Evolutionary conservation across 2,113 vertebrate genomes (phyloP).

Genomic region (Pimephales promelas): DNA sequence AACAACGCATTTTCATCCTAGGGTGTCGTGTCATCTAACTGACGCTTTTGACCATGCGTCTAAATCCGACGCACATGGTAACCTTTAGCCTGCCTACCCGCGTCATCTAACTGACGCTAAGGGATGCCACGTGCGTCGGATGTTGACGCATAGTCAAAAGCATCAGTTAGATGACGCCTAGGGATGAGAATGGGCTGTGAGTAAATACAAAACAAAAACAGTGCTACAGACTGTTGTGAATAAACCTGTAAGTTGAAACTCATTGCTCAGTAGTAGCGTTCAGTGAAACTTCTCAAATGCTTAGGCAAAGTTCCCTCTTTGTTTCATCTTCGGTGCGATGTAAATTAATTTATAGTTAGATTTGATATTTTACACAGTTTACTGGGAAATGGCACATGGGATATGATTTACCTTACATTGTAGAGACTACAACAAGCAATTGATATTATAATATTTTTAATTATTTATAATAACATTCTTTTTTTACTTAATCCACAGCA

Average conservation of each 20-base stretch:
- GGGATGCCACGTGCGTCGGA: too few species aligned
- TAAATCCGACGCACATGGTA: too few species aligned
- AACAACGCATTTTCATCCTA: too few species aligned
- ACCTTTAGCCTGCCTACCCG: too few species aligned
- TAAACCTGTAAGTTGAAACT: background rate
- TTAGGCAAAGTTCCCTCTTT: background rate
- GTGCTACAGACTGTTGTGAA: background rate
- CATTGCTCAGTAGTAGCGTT: background rate
- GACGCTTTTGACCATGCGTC: too few species aligned
- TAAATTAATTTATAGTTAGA: background rate
- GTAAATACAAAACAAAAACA: background rate
- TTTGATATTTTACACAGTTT: background rate
- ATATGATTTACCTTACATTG: background rate
- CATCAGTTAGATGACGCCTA: too few species aligned
- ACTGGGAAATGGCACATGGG: background rate
- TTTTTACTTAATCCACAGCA: too few species aligned
- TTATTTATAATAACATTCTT: background rate
- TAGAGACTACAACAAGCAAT: too few species aligned
- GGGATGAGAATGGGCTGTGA: too few species aligned
- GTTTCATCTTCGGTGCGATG: background rate
- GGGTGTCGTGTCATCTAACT: too few species aligned
- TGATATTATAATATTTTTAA: background rate
- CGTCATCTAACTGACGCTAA: too few species aligned
- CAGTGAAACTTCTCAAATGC: background rate
- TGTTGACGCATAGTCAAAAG: too few species aligned